Conservation (phyloP, 2,113 vertebrate genomes). For the Herpailurus yagouaroundi region DNA sequence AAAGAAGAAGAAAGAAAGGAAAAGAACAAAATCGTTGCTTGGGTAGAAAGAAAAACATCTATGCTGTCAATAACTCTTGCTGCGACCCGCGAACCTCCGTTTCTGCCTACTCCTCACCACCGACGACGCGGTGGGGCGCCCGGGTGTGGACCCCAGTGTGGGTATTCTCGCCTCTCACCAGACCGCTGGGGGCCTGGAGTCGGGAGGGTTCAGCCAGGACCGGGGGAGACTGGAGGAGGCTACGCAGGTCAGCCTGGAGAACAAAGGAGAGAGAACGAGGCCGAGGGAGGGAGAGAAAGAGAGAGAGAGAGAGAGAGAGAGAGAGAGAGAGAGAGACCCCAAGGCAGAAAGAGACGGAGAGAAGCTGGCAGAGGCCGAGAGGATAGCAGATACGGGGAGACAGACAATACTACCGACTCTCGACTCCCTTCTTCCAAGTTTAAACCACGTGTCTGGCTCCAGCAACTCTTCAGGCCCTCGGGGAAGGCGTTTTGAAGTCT, state of each 20-base stretch:
- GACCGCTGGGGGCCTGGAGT: background rate
- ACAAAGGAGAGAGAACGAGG: background rate
- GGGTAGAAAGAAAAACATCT: conserved; percentile 84
- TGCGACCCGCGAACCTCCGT: conserved; percentile 82
- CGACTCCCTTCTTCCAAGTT: background rate
- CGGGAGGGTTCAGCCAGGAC: background rate
- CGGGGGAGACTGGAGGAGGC: background rate
- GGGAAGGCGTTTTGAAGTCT: conserved; percentile 36
- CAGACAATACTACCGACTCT: background rate
- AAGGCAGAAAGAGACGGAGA: background rate
- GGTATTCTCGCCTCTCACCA: rapidly evolving
- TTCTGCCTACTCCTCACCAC: background rate
- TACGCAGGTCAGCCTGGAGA: background rate
- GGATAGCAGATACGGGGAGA: background rate
- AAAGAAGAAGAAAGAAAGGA: conserved; percentile 20
- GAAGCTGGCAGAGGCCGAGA: background rate
- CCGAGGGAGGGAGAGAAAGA: too few species aligned
- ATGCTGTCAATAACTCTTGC: conserved; percentile 88
- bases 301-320: background rate
- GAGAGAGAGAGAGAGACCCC: background rate
- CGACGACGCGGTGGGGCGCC: rapidly evolving
- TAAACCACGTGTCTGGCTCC: conserved; percentile 9
- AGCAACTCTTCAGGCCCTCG: background rate
- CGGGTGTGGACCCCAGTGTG: rapidly evolving
- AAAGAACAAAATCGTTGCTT: conserved; percentile 84